Evolutionary conservation across 2,113 vertebrate species (phyloP), one percentile per base, ranked within the genome.

Genomic region (Poicephalus meyeri): DNA sequence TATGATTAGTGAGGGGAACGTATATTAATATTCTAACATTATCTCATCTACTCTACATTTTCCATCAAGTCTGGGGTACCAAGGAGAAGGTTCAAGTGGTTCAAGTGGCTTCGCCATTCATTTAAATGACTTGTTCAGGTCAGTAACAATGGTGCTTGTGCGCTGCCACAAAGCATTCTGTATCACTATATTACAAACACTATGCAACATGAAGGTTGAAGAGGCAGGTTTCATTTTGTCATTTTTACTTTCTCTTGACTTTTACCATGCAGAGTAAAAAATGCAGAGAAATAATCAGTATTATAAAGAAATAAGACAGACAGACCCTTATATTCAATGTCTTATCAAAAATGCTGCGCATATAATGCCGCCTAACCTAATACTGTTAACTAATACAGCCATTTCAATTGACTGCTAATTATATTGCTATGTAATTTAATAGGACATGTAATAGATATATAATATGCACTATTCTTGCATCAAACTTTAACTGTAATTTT

Each of bases 1-100:
- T 0, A 9, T 1, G 2, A 25, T 26, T 17, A 86, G 20, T 26
- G 65, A 80, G 8, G 24, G 10, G 24, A 92, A 65, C 0, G 0
- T 50, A 84, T 86, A 66, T 7, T 70, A 53, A 47, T 68, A n/a
- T 49, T 33, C 50, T 49, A 16, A 65, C 10, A 35, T 58, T 80
- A 50, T 52, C 28, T 82, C 35, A 33, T 46, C 35, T 58, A 10
- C 33, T 63, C 37, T 58, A 37, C 16, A 49, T 16, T 83, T 91
- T 33, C 26, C 53, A n/a, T 80, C 33, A 23, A 35, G n/a, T 72
- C 26, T 65, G 20, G 8, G 23, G 6, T 3, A 77, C 24, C 33
- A 55, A 72, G 39, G 5, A 47, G 21, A 31, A 72, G 24, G 13
- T 80, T 77, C 7, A 46, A 26, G 64, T 35, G 63, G 12, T 80